These are phyloP conservation scores for Chrysomela aeneicollis DNA, from an alignment of 2,888 invertebrate genomes.

Conservation along the genomic window DNA sequence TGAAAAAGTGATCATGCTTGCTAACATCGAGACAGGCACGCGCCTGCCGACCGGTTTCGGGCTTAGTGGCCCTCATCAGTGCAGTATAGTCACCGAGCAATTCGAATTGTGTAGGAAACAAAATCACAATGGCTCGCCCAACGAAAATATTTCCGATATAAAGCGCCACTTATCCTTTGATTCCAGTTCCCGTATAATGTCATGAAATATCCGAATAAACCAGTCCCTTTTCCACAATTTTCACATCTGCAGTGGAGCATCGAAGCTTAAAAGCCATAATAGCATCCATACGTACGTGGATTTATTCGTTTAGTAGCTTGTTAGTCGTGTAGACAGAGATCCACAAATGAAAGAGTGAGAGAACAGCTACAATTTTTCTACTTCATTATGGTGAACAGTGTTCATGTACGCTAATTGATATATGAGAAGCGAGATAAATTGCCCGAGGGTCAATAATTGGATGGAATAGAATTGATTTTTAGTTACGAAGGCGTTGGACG, in stretches of 20 bases:
- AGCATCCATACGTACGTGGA: constrained; percentile 3
- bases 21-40: no score
- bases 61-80: no score
- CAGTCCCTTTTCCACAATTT: constrained; percentile 9
- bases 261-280: constrained; percentile 17
- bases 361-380: background rate
- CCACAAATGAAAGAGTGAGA: background rate
- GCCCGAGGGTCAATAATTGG: no score
- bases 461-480: no score
- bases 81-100: no score
- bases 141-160: constrained; percentile 1
- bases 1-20: no score
- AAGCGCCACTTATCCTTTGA: constrained; percentile 6
- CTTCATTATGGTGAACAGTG: background rate
- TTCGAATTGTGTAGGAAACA: background rate
- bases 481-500: no score
- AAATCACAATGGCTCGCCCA: background rate
- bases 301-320: constrained; percentile 17
- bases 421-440: background rate
- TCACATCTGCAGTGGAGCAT: constrained; percentile 21
- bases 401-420: background rate
- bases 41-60: no score
- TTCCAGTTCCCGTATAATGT: constrained; percentile 12
- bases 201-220: constrained; percentile 20
- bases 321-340: constrained; percentile 2